Evolutionary conservation across 1,140 invertebrate species (phyloP), one percentile per base, ranked within the genome.

Genomic region (Eriosoma lanigerum): DNA sequence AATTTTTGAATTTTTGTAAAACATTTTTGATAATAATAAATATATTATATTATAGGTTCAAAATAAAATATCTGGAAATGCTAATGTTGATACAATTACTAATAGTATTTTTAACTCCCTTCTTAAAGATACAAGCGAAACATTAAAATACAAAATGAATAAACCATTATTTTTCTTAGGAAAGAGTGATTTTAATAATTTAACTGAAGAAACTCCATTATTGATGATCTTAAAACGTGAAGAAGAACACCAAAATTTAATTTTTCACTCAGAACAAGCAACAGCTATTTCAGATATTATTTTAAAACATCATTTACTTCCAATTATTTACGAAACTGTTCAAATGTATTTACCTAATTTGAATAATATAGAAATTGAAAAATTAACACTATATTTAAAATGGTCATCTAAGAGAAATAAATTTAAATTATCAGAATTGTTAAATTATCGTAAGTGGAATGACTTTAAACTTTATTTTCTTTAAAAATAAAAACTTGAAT

Each of bases 191-290:
- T 32, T 76, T 26, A 24, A 76, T 60, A 44, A 60, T 24, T 60
- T 76, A 46, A 60, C 73, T 19, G 56, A 60, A 58, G 73, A 76
- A 76, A 76, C 54, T 58, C 73, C 73, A 19, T 76, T 76, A 19
- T 60, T 76, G 21, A 13, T 60, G 1, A 76, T 38, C 17, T 26
- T 76, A 60, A 56, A 76, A 76, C 73, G 73, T 13, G 75, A 78
- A 44, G 38, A 60, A 60, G 32, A 76, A 21, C 21, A 62, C 48
- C 56, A 62, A 52, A 78, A 60, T 19, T 3, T 17, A 13, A 60
- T 62, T 26, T 17, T 46, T 48, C 38, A 48, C 9, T 26, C n/a
- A 1, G 56, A 78, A 26, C 56, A 62, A 60, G 56, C 75, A 24
- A 46, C 15, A 62, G 19, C 17, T 13, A 62, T 78, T 78, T 60